Base-by-base conservation (phyloP, 2,888 invertebrate species). In the Cheilosia vernalis region DNA sequence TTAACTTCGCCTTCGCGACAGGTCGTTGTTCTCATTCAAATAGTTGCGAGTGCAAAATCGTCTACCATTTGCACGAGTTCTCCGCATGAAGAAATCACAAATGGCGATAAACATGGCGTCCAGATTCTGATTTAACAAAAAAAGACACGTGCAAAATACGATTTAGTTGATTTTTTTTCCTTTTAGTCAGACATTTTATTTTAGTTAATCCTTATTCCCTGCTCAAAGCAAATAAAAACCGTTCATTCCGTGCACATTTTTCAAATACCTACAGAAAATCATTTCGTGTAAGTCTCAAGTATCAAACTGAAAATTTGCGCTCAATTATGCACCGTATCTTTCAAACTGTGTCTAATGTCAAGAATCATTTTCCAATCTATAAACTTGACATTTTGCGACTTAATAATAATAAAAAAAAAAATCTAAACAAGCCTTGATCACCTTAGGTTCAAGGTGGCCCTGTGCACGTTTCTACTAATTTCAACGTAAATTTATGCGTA, bases 371-470 rank as follows among this genome's bases (percentile, higher is more conserved):
- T 51, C 33, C 15, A 44, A 9, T 60, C 21, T 33, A 21, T 4
- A 40, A 49, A 21, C 24, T 60, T 40, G 21, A 51, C 27, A 60
- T 60, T 27, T 60, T 72, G 37, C 49, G 49, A 60, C 47, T 49
- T 49, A 33, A 13, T 30, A 51, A 17, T 0, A 37, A 30, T 15
- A 24, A 60, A 30, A 17, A 24, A 69, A 61, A 30, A 55, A 13
- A 37, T 4, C 55, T 33, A 13, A 63, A 56, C 51, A 21, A 64
- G 7, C 63, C 74, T 58, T 66, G 64, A 66, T 66, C 58, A 37
- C 40, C 49, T 64, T 61, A 66, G 60, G 82, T 76, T 81, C 81
- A 81, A 82, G 82, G 82, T 70, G 60, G 17, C 53, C 70, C 53
- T 60, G 56, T 64, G 63, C 64, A 66, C 47, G 64, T 47, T 72